phyloP scores from a whole-genome alignment of 1,140 invertebrate species.

The Armadillidium nasatum region DNA sequence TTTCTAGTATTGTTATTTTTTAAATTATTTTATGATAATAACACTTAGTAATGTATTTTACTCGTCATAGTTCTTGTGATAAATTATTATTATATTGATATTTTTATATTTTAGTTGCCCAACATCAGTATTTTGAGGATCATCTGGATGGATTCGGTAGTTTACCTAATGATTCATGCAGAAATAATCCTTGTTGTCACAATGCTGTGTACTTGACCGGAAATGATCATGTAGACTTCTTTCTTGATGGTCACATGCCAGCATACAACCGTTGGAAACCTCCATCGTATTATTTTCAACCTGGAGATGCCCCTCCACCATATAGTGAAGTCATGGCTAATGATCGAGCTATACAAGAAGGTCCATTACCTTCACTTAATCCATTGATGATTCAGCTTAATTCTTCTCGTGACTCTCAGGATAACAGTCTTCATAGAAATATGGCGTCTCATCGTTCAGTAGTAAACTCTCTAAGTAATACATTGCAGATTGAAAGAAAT shows the following conservation, averaged over 20 bases:
- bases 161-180: constrained; percentile 25
- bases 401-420: constrained; percentile 30
- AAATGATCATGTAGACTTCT: constrained; percentile 40
- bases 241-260: constrained; percentile 35
- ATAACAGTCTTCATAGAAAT: neutral
- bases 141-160: constrained; percentile 28
- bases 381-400: constrained; percentile 34
- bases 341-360: constrained; percentile 22
- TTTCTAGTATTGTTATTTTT: too few species aligned
- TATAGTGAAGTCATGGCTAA: constrained; percentile 40
- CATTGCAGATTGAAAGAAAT: too few species aligned
- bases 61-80: too few species aligned
- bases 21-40: too few species aligned
- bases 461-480: too few species aligned
- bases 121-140: constrained; percentile 39
- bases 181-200: constrained; percentile 36
- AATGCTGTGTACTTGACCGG: constrained; percentile 39
- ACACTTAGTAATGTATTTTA: too few species aligned
- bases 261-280: constrained; percentile 40
- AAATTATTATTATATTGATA: too few species aligned
- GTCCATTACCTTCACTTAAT: constrained; percentile 24
- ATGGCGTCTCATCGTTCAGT: too few species aligned
- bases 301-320: constrained; percentile 41
- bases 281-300: constrained; percentile 34
- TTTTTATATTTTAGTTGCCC: constrained; percentile 1